Base-by-base conservation (phyloP, 2,888 invertebrate species). In the Masnerella sp. region DNA sequence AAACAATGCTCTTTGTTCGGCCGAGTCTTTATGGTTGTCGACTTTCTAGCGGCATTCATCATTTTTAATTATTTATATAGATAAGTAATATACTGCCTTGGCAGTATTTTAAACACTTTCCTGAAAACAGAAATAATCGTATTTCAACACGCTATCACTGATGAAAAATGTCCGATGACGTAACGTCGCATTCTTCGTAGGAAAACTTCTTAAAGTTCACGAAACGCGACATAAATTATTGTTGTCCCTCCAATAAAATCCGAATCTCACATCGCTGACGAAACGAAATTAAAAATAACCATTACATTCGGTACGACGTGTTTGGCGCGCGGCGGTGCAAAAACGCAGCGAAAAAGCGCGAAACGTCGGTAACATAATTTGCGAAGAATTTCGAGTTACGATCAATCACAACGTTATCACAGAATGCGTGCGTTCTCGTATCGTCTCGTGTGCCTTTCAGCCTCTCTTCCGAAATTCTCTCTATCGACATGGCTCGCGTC, bases 41-140 rank as follows among this genome's bases (percentile, higher is more conserved):
- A 58, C 43, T 61, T 61, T 69, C 61, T 14, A 45, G 14, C 52
- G 61, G 15, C 22, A 54, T 69, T 59, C 40, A 69, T 69, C 67
- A 73, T 72, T 61, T 76, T 76, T 73, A 76, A 76, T 76, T 68
- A 69, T 71, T 58, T 75, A 67, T 59, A 69, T 72, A 61, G 38
- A 54, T 68, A 59, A 52, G 51, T 58, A 64, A 64, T 52, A 47
- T 52, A 38, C 42, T 58, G 18, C 40, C 47, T 47, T 40, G 20
- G 45, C 36, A 45, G 28, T 25, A 34, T 68, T 64, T 70, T 11
- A 34, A 9, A 34, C 18, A 42, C 42, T 30, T 54, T 54, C 40
- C 40, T 28, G 28, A 28, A 54, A 54, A 40, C 28, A 18, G 25
- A 17, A 34, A 30, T 42, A 40, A 42, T 54, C 28, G 28, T n/a